Conservation (phyloP, 2,888 invertebrate genomes). For the Drosophila prolongata region DNA sequence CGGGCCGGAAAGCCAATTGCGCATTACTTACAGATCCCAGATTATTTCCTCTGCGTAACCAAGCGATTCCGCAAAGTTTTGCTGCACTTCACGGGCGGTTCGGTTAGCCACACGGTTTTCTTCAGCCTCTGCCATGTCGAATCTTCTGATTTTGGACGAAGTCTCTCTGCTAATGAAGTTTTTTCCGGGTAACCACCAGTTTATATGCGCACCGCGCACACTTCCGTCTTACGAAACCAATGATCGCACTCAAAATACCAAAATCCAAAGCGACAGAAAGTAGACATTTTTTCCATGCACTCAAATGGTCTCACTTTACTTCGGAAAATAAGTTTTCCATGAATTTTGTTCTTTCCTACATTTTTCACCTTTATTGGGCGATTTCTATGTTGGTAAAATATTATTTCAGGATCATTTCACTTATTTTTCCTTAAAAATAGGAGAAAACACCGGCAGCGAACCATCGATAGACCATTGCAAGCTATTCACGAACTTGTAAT, state of each 20-base stretch:
- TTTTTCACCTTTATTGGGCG: neutral
- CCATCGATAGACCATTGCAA: neutral
- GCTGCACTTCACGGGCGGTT: conserved; percentile 66
- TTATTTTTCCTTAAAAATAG: neutral
- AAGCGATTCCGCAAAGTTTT: conserved; percentile 70
- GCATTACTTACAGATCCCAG: conserved; percentile 72
- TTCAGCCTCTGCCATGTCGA: neutral
- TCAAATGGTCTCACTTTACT: neutral
- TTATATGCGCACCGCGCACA: neutral
- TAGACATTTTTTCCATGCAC: neutral
- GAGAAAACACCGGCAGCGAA: neutral
- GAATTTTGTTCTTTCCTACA: neutral
- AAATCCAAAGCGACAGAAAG: neutral
- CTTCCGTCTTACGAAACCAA: neutral
- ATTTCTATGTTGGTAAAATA: neutral
- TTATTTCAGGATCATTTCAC: too few relatives aligned
- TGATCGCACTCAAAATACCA: conserved; percentile 20
- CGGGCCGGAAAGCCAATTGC: neutral
- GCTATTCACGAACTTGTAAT: too few relatives aligned
- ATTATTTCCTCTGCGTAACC: conserved; percentile 63
- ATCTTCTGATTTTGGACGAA: neutral
- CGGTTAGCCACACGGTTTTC: neutral
- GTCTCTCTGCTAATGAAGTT: neutral
- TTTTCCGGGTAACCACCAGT: conserved; percentile 9
- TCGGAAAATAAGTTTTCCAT: neutral